Conservation (phyloP, 2,797 vertebrate genomes). For the Tolypeutes matacus region DNA sequence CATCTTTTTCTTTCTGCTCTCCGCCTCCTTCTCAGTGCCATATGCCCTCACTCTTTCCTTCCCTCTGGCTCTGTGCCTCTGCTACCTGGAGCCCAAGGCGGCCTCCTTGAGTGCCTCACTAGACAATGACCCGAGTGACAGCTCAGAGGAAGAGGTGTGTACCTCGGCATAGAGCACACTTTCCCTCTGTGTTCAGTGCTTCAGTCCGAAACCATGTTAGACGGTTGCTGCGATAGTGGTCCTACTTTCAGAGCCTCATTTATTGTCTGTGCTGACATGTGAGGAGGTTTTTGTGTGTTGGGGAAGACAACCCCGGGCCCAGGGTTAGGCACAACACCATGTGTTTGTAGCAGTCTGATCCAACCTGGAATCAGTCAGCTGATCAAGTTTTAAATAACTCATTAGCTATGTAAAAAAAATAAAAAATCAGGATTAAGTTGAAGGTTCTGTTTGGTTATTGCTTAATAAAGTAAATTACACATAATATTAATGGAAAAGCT, state of each 20-base stretch:
- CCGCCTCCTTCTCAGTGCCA: conserved; percentile 98
- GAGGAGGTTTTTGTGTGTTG: conserved; percentile 81
- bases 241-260: conserved; percentile 98
- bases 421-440: not conserved
- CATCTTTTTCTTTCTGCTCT: conserved; percentile 99
- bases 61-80: conserved; percentile 99
- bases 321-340: conserved; percentile 91
- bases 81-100: conserved; percentile 99
- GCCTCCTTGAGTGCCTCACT: conserved; percentile 98
- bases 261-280: conserved; percentile 91
- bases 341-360: conserved; percentile 78
- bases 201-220: conserved; percentile 89
- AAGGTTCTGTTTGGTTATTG: not conserved
- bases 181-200: conserved; percentile 91
- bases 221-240: conserved; percentile 90
- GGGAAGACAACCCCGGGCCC: conserved; percentile 81
- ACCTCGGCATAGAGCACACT: conserved; percentile 91
- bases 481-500: not conserved
- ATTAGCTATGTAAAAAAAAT: not conserved
- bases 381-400: not conserved
- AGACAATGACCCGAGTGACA: conserved; percentile 99
- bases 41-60: conserved; percentile 99
- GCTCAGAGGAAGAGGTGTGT: conserved; percentile 99
- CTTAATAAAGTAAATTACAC: not conserved
- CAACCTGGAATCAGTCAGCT: not conserved